Base-by-base conservation (phyloP, 2,113 vertebrate species). In the Lota lota region DNA sequence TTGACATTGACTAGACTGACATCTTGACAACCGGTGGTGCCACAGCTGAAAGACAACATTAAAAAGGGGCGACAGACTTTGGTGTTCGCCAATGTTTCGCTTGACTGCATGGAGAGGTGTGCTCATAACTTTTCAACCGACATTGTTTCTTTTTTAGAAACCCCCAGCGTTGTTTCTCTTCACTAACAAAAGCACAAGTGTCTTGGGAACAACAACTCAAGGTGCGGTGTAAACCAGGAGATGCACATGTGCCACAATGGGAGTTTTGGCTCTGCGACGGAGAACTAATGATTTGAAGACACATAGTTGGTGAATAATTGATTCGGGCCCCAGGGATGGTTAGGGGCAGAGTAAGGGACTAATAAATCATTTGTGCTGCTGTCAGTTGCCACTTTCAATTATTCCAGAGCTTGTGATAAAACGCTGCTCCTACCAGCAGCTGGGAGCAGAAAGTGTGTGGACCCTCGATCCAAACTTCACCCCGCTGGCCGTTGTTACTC, bases 291-390 rank as follows among this genome's bases (percentile, higher is more conserved):
- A 97, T 96, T 95, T 94, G 95, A 97, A 97, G 95, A 96, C 94
- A 95, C 93, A 92, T 94, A 93, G 93, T 94, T 95, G 92, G 93
- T 98, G 95, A 98, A 98, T 98, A 95, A 98, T 99, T 97, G 94
- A 98, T 97, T 97, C 91, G 94, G 94, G 94, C 96, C 97, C 93
- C 76, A 88, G 96, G 96, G 95, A 98, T 94, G 94, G 94, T 94
- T 95, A 94, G 94, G 93, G 96, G 94, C 95, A 89, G 93, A 97
- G 95, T 97, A 94, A 96, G 98, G 96, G 95, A 95, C 95, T 97
- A 97, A 97, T 98, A 98, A 99, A 98, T 98, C 95, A 98, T 97
- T 96, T 97, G 95, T 98, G 95, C 92, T 92, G 93, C 94, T 96
- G 94, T 94, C 94, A 94, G 93, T 95, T 98, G 96, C 97, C 95